Evolutionary conservation across 2,113 vertebrate species (phyloP).

Genomic region (Fregata magnificens): DNA sequence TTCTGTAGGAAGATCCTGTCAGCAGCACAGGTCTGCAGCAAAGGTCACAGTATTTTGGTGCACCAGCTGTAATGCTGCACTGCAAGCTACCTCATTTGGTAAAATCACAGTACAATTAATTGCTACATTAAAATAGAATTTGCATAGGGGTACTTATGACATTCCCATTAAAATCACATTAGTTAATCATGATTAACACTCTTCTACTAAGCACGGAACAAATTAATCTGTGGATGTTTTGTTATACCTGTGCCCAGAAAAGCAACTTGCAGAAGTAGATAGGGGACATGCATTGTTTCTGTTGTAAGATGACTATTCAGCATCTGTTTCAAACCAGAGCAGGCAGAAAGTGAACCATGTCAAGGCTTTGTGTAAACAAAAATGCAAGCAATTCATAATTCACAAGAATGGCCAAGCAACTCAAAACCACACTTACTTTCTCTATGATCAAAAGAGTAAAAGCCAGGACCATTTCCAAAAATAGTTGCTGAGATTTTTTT

Average conservation of each 20-base stretch:
- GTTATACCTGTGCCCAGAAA: background rate
- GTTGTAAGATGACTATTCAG: background rate
- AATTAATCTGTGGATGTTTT: slow-evolving; percentile 8
- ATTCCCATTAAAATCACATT: slow-evolving; percentile 50
- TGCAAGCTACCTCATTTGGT: background rate
- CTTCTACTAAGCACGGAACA: background rate
- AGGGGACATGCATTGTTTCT: background rate
- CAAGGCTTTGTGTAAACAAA: background rate
- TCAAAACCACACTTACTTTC: background rate
- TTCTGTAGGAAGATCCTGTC: background rate
- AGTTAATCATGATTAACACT: slow-evolving; percentile 37
- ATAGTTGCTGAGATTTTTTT: background rate
- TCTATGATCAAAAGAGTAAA: background rate
- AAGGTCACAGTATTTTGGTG: background rate
- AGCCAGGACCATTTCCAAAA: background rate
- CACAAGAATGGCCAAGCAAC: background rate
- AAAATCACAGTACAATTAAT: slow-evolving; percentile 19
- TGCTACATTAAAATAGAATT: slow-evolving; percentile 18
- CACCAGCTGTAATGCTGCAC: background rate
- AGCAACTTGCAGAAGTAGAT: background rate
- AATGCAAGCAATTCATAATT: background rate
- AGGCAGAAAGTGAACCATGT: background rate
- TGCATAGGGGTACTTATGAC: background rate
- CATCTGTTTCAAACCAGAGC: background rate
- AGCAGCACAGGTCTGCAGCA: background rate